Conservation (phyloP, 2,113 vertebrate genomes). For the Thamnophis sirtalis region DNA sequence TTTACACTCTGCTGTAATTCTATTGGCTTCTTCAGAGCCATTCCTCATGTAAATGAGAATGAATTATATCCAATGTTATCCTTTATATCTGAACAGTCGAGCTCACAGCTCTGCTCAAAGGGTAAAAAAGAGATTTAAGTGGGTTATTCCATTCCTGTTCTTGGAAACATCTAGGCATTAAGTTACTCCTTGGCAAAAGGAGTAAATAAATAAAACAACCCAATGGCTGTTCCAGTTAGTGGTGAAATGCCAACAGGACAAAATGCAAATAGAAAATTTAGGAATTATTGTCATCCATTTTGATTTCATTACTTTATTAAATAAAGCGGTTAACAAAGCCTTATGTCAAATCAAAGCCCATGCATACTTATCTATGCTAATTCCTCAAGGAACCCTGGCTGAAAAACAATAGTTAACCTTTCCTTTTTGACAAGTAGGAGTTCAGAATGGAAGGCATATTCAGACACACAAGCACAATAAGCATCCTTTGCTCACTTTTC, state of each 20-base stretch:
- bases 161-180: not conserved
- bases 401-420: not conserved
- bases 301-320: not conserved
- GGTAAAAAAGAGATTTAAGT: not conserved
- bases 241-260: not conserved
- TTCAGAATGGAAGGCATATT: not conserved
- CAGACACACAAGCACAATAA: not conserved
- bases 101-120: not conserved
- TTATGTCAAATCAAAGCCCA: not conserved
- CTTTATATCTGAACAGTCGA: conserved; percentile 13
- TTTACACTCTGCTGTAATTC: not conserved
- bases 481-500: not conserved
- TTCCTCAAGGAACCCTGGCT: not conserved
- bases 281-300: not conserved
- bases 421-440: not conserved
- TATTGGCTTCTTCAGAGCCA: conserved; percentile 16
- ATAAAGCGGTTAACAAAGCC: not conserved
- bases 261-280: rapidly evolving
- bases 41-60: conserved; percentile 13
- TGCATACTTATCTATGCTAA: not conserved
- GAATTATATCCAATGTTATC: not conserved
- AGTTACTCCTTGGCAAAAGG: not conserved
- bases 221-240: not conserved
- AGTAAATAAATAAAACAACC: not conserved
- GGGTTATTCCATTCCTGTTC: not conserved